Percentiles rank a stretch among this genome's conserved stretches.
phyloP scores from a whole-genome alignment of 2,888 invertebrate genomes.

The Pristionchus exspectatus region DNA sequence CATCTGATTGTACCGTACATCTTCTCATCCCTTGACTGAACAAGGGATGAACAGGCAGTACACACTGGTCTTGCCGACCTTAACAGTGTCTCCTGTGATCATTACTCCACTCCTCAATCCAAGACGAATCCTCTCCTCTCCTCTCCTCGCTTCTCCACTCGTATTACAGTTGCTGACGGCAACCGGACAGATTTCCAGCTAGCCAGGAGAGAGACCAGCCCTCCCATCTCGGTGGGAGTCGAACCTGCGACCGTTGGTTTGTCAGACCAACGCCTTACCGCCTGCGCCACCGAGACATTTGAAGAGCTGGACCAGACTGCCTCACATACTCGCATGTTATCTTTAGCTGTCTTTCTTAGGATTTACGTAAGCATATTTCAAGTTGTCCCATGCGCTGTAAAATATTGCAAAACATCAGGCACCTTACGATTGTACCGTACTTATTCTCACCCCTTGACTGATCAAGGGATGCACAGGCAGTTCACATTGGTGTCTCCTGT shows the following conservation, averaged over 20 bases:
- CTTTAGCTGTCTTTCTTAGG: no score
- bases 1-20: not conserved
- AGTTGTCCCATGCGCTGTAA: not conserved
- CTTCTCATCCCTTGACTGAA: not conserved
- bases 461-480: not conserved
- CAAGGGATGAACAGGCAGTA: not conserved
- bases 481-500: no score
- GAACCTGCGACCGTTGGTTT: slow-evolving; percentile 33
- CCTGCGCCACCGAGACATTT: slow-evolving; percentile 28
- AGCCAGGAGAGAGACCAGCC: not conserved
- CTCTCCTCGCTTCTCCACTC: no score
- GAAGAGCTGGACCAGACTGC: not conserved
- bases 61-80: no score
- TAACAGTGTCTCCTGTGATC: no score
- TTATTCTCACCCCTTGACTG: not conserved
- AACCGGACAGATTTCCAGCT: no score
- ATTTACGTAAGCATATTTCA: no score
- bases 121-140: no score
- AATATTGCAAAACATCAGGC: not conserved
- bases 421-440: not conserved
- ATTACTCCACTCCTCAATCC: no score
- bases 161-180: no score
- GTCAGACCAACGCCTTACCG: slow-evolving; percentile 19
- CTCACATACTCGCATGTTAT: not conserved
- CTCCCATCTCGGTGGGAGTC: slow-evolving; percentile 2